phyloP scores from a whole-genome alignment of 2,113 vertebrate species.

The Chitala chitala region DNA sequence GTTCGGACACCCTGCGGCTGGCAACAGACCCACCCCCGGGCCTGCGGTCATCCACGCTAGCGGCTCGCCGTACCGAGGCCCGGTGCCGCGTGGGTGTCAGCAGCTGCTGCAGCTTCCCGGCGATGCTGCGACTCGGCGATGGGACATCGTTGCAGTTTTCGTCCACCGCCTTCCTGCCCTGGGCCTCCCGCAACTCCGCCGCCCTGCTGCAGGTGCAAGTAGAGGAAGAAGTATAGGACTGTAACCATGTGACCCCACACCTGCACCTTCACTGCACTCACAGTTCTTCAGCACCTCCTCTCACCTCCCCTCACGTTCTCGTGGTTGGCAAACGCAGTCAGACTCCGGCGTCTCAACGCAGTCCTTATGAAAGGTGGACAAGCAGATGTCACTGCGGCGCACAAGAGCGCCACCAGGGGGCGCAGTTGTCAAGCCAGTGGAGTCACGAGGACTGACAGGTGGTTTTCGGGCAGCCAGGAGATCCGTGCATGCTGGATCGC shows the following conservation, averaged over 20 bases:
- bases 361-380: slow-evolving; percentile 64
- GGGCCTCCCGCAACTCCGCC: slow-evolving; percentile 24
- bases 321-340: slow-evolving; percentile 41
- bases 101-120: slow-evolving; percentile 79
- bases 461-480: slow-evolving; percentile 47
- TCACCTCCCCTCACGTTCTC: slow-evolving; percentile 53
- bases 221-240: not conserved
- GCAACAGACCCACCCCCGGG: slow-evolving; percentile 26
- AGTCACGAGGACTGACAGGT: slow-evolving; percentile 42
- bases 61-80: slow-evolving; percentile 45
- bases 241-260: not conserved
- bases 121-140: slow-evolving; percentile 61
- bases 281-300: slow-evolving; percentile 21
- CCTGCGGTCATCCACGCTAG: slow-evolving; percentile 54
- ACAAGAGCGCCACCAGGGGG: slow-evolving; percentile 40
- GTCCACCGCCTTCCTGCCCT: slow-evolving; percentile 45
- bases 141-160: slow-evolving; percentile 62
- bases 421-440: slow-evolving; percentile 24
- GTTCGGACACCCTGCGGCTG: slow-evolving; percentile 51
- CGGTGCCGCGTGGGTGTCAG: slow-evolving; percentile 71
- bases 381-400: slow-evolving; percentile 59
- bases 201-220: slow-evolving; percentile 31
- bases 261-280: not conserved
- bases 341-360: slow-evolving; percentile 39
- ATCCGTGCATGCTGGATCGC: slow-evolving; percentile 17